phyloP scores from a whole-genome alignment of 2,113 vertebrate species.

The Eclectus roratus region DNA sequence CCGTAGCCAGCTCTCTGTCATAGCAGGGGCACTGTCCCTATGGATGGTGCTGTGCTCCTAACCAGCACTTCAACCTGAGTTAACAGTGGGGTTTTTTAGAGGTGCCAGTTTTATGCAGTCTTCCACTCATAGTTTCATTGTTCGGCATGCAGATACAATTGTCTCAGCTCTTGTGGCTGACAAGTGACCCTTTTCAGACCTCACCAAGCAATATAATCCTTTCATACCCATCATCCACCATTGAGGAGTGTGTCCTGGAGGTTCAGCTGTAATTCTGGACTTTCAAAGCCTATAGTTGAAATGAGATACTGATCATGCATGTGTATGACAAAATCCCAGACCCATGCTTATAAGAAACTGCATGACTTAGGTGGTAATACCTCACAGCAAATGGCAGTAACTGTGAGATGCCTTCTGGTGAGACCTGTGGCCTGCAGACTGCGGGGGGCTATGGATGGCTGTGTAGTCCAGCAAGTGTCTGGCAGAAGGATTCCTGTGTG shows the following conservation, averaged over 20 bases:
- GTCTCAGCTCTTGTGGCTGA: neutral
- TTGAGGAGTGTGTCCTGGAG: neutral
- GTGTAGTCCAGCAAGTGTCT: neutral
- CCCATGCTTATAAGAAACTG: neutral
- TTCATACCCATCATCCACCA: neutral
- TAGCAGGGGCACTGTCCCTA: neutral
- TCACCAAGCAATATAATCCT: neutral
- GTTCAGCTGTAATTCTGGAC: neutral
- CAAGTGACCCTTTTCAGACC: neutral
- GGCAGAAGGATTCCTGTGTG: neutral
- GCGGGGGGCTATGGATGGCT: neutral
- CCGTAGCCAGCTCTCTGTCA: neutral
- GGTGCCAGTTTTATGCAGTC: neutral
- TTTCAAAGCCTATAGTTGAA: neutral
- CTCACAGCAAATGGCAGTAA: neutral
- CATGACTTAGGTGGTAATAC: neutral
- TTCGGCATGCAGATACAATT: neutral
- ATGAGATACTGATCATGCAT: neutral
- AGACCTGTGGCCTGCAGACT: neutral
- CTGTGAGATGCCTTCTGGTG: neutral
- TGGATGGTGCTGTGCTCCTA: neutral
- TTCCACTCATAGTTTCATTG: neutral
- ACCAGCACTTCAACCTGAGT: neutral
- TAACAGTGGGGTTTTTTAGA: neutral
- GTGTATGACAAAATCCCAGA: neutral